Percentiles rank a stretch among this genome's conserved stretches.
Conservation (phyloP, 1,140 invertebrate species). For the Camponotus vicinus region DNA sequence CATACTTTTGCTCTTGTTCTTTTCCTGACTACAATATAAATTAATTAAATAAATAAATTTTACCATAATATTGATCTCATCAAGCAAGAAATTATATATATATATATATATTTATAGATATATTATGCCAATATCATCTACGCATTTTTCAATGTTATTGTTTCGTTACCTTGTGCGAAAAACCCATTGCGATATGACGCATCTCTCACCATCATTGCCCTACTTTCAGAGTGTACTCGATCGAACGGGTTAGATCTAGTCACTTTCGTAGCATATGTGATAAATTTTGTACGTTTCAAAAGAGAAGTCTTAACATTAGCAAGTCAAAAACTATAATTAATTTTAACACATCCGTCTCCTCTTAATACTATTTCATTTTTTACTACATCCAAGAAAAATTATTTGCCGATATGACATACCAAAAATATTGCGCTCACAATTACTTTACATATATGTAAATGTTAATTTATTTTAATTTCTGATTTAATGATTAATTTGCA, state of each 20-base stretch:
- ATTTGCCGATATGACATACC: not conserved
- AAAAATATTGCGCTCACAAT: not conserved
- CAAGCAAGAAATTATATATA: not conserved
- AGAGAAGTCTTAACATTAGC: not conserved
- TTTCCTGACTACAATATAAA: not conserved
- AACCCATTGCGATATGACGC: conserved; percentile 50
- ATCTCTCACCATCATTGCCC: conserved; percentile 61
- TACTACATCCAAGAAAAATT: not conserved
- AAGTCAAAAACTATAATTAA: not conserved
- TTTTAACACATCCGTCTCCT: not conserved
- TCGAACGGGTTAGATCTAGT: conserved; percentile 54
- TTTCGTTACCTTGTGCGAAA: conserved; percentile 43
- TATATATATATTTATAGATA: not conserved
- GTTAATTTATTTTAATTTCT: not conserved
- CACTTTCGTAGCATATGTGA: conserved; percentile 11
- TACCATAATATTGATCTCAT: not conserved
- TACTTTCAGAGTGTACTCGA: conserved; percentile 67
- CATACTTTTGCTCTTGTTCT: no score
- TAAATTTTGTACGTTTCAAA: conserved; percentile 20
- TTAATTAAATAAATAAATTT: no score
- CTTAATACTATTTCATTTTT: not conserved
- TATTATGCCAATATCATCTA: not conserved
- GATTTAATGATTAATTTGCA: not conserved
- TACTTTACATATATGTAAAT: no score
- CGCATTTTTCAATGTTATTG: not conserved